Evolutionary conservation across 2,888 invertebrate species (phyloP).

Genomic region (Hymenopus coronatus): DNA sequence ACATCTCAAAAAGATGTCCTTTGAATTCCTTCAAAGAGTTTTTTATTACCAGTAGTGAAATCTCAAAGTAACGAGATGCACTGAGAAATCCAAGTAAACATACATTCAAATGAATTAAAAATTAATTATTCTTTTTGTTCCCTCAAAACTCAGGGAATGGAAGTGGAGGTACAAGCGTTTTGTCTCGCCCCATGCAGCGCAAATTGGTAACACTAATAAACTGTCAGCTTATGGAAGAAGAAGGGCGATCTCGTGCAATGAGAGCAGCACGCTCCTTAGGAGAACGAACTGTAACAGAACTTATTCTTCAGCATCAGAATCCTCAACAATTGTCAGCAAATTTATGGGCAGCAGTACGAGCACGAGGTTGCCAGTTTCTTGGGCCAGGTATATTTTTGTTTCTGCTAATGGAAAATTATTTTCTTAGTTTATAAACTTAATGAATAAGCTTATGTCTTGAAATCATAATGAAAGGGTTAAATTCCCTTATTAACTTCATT

Average conservation of each 20-base stretch:
- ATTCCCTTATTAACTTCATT: too few relatives aligned
- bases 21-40: too few relatives aligned
- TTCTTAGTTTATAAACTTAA: too few relatives aligned
- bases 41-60: too few relatives aligned
- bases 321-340: slow-evolving; percentile 91
- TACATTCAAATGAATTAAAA: too few relatives aligned
- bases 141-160: slow-evolving; percentile 6
- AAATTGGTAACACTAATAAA: slow-evolving; percentile 90
- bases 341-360: slow-evolving; percentile 95
- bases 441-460: too few relatives aligned
- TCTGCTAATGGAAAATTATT: neutral
- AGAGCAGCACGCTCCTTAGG: slow-evolving; percentile 88
- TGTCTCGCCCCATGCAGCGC: slow-evolving; percentile 93
- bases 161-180: slow-evolving; percentile 44
- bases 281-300: slow-evolving; percentile 89
- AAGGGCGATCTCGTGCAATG: slow-evolving; percentile 75
- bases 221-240: slow-evolving; percentile 88
- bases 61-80: too few relatives aligned
- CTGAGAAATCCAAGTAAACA: too few relatives aligned
- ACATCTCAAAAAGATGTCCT: too few relatives aligned
- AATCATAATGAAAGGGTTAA: too few relatives aligned
- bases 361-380: slow-evolving; percentile 95
- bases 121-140: neutral
- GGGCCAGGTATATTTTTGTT: slow-evolving; percentile 65
- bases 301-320: slow-evolving; percentile 93